phyloP scores from a whole-genome alignment of 2,113 vertebrate species.

The Elephas maximus region DNA sequence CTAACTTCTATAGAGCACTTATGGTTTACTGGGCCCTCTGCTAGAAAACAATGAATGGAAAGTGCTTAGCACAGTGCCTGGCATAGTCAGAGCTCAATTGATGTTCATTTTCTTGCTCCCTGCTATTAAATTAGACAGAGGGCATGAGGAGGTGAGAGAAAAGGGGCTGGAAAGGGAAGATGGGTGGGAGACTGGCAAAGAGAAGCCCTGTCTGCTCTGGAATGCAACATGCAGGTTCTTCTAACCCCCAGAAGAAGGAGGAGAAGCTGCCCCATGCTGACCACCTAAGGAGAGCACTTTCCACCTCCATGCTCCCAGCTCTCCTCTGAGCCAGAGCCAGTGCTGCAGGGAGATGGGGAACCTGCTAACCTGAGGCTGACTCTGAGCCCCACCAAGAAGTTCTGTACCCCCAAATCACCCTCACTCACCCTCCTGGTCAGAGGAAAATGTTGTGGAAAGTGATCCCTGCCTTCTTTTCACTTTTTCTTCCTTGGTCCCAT shows the following conservation, averaged over 20 bases:
- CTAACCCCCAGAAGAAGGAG: background rate
- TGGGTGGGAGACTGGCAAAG: background rate
- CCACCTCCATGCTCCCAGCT: background rate
- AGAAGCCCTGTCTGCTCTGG: background rate
- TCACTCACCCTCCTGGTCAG: background rate
- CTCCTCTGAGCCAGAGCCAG: background rate
- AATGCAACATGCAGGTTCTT: background rate
- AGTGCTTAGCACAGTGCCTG: background rate
- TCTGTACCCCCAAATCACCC: background rate
- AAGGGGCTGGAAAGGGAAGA: background rate
- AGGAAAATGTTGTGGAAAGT: background rate
- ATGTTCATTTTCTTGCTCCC: background rate
- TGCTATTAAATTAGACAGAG: background rate
- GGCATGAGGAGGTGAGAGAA: background rate
- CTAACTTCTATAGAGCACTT: background rate
- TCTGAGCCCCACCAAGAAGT: background rate
- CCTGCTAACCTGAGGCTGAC: background rate
- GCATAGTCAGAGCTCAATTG: background rate
- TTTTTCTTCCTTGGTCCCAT: constrained; percentile 7
- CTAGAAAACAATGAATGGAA: background rate
- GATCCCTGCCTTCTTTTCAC: background rate
- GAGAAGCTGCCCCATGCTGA: background rate
- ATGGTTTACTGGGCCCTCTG: background rate
- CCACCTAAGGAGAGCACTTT: background rate
- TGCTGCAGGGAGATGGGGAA: background rate